Conservation (phyloP, 2,797 vertebrate genomes). For the Danio choprae region DNA sequence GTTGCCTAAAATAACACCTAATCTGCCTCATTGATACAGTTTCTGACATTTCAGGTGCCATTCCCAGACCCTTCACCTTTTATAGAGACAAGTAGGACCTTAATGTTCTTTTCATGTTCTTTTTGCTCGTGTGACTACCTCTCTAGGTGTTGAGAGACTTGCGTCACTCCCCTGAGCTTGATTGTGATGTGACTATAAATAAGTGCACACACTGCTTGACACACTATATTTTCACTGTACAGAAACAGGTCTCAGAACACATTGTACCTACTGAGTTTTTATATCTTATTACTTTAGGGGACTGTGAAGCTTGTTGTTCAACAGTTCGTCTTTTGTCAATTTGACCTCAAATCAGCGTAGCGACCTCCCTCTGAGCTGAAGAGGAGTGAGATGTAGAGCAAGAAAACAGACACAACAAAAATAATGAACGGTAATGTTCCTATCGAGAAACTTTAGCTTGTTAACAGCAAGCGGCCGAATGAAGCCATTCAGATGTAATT, state of each 20-base stretch:
- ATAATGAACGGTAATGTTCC: neutral
- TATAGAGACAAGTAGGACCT: neutral
- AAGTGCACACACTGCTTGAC: slow-evolving; percentile 11
- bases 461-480: slow-evolving; percentile 1
- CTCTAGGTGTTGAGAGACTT: slow-evolving; percentile 36
- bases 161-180: slow-evolving; percentile 34
- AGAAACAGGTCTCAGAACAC: slow-evolving; percentile 24
- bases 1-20: neutral
- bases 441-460: slow-evolving; percentile 7
- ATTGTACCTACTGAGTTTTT: slow-evolving; percentile 26
- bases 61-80: slow-evolving; percentile 9
- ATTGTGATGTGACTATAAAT: slow-evolving; percentile 44
- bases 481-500: neutral
- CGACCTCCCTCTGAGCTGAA: neutral
- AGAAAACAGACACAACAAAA: slow-evolving; percentile 7
- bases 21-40: neutral
- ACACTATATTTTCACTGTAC: neutral
- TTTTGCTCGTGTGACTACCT: slow-evolving; percentile 5
- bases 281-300: slow-evolving; percentile 44
- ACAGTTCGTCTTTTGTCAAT: slow-evolving; percentile 14
- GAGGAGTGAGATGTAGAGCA: neutral
- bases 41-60: slow-evolving; percentile 2
- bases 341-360: neutral
- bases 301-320: slow-evolving; percentile 3
- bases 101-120: slow-evolving; percentile 34